Conservation (phyloP, 35 echinoderm and acorn worm genomes). For the Ptychodera flava region DNA sequence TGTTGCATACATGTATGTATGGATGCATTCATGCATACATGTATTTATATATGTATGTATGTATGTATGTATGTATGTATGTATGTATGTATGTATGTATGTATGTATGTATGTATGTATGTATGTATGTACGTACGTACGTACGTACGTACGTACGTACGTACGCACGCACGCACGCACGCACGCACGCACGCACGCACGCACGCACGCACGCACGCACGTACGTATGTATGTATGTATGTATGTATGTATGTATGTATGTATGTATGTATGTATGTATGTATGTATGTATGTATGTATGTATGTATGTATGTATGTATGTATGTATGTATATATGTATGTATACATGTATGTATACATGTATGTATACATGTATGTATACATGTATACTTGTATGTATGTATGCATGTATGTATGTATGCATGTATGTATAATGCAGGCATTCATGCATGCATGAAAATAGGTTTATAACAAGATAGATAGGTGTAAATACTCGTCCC, state of each 20-base stretch:
- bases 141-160: constrained; percentile 22
- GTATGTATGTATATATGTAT: constrained; percentile 29
- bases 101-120: constrained; percentile 33
- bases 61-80: constrained; percentile 50
- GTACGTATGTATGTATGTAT: constrained; percentile 25
- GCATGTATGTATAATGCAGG: no score
- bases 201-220: not conserved
- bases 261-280: constrained; percentile 41
- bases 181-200: not conserved
- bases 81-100: constrained; percentile 35
- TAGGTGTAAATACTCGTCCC: no score
- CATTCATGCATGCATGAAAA: no score
- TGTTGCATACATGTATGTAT: constrained; percentile 19
- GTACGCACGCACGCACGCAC: not conserved
- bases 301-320: constrained; percentile 39
- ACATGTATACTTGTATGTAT: no score
- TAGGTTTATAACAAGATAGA: no score
- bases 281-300: constrained; percentile 39
- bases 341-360: constrained; percentile 20
- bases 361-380: constrained; percentile 8
- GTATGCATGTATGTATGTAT: no score
- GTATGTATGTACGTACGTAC: constrained; percentile 33
- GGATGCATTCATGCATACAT: constrained; percentile 21
- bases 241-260: constrained; percentile 31
- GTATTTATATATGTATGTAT: constrained; percentile 26